phyloP scores from a whole-genome alignment of 2,113 vertebrate genomes.

The Mesembrinibis cayennensis region DNA sequence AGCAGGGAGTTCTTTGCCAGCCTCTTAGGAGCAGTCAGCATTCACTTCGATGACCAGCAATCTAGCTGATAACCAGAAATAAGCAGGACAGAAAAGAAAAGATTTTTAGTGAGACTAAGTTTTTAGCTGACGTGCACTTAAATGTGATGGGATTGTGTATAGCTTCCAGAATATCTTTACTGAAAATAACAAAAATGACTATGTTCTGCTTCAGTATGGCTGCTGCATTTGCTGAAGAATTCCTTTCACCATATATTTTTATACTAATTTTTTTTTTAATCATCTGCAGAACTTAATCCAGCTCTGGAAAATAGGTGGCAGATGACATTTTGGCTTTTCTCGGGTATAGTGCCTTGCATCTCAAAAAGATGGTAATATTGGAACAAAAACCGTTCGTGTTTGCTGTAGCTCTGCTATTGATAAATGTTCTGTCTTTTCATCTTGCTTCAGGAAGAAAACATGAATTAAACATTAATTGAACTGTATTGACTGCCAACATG shows the following conservation, averaged over 20 bases:
- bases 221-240: background rate
- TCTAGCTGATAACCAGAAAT: background rate
- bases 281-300: background rate
- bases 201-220: background rate
- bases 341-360: background rate
- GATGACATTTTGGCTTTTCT: conserved; percentile 19
- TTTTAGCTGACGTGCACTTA: background rate
- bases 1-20: background rate
- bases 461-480: conserved; percentile 76
- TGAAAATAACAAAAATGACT: background rate
- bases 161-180: background rate
- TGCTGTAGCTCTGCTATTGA: conserved; percentile 43
- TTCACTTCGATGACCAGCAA: background rate
- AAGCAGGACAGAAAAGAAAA: background rate
- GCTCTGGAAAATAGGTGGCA: background rate
- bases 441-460: conserved; percentile 62
- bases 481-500: conserved; percentile 56
- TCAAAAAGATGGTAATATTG: conserved; percentile 34
- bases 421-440: conserved; percentile 64
- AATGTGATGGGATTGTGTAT: background rate
- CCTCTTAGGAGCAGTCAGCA: background rate
- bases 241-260: background rate
- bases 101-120: background rate
- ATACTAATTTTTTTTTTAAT: conserved; percentile 12
- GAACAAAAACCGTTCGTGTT: conserved; percentile 62